Evolutionary conservation across 2,797 vertebrate genomes (phyloP), one percentile per base, ranked within the genome.

Genomic region (Coranthus polyacanthus): DNA sequence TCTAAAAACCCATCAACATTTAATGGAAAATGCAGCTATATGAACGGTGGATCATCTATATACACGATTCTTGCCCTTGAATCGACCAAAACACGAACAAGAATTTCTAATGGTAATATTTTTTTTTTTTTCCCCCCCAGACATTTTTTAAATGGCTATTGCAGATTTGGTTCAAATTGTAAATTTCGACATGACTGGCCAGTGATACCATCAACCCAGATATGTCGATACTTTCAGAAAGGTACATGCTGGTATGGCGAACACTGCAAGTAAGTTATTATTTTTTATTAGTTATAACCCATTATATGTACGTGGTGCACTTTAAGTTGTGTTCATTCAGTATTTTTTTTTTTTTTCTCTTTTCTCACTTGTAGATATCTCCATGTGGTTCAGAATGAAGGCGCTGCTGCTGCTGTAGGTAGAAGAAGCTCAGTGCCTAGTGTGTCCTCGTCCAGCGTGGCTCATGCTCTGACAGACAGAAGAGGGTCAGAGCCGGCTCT

Each of bases 141-240:
- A 80, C 88, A 89, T 73, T 95, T 95, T 73, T 57, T 93, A 43
- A 93, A 81, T 3, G 93, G 95, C 22, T 73, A 29, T 21, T 95
- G 93, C 82, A 84, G 70, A 56, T 90, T 91, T 86, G 95, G 94
- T 59, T 51, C 63, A 7, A 91, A 84, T 53, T 95, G 93, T 78
- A 79, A 24, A 46, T 96, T 92, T 83, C 91, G 83, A 0, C 94
- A 95, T 8, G 91, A 94, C 39, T 72, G 64, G 80, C 85, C 92
- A 34, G 37, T 43, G 18, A 22, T 78, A 22, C 93, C 78, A 3
- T 60, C 84, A 10, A 5, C 83, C 29, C 93, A 72, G 46, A 77
- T 93, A 73, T 97, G 96, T 88, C 88, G 93, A 52, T 95, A 95
- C 81, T 97, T 95, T 87, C 95, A 94, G 88, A 92, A 92, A 50